These are phyloP conservation scores for Synergus umbraculus DNA, from an alignment of 2,888 invertebrate genomes.

Conservation along the genomic window DNA sequence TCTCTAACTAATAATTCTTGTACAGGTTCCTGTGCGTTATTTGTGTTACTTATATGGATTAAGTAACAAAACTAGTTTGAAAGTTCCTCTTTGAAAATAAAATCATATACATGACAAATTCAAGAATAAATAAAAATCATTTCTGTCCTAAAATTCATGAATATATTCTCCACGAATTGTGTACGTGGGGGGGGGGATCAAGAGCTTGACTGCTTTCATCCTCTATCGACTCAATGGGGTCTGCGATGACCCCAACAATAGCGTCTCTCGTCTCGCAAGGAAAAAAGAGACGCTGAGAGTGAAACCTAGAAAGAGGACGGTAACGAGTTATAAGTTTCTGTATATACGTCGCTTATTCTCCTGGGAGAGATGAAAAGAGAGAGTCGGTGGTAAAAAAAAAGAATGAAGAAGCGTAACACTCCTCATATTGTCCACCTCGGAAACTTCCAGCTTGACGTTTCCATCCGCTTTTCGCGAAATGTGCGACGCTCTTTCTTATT, in stretches of 20 bases:
- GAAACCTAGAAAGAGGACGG: slow-evolving; percentile 48
- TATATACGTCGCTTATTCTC: slow-evolving; percentile 26
- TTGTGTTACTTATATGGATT: too few relatives aligned
- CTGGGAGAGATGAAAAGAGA: slow-evolving; percentile 42
- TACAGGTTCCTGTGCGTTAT: too few relatives aligned
- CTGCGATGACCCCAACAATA: slow-evolving; percentile 66
- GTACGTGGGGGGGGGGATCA: neutral
- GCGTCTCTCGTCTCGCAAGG: slow-evolving; percentile 58
- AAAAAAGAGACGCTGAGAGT: slow-evolving; percentile 56
- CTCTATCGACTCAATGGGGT: slow-evolving; percentile 65
- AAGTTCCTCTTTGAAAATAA: neutral
- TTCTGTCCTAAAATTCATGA: slow-evolving; percentile 32
- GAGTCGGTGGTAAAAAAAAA: neutral
- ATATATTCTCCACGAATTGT: slow-evolving; percentile 5
- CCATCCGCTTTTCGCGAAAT: slow-evolving; percentile 28
- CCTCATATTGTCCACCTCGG: slow-evolving; percentile 61
- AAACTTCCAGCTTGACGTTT: slow-evolving; percentile 43
- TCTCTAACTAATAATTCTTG: too few relatives aligned
- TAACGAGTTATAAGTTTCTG: slow-evolving; percentile 60
- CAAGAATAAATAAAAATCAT: slow-evolving; percentile 9
- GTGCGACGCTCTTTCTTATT: slow-evolving; percentile 42
- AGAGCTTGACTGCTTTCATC: slow-evolving; percentile 61
- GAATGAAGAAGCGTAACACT: slow-evolving; percentile 63
- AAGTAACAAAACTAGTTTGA: neutral
- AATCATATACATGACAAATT: neutral